Percentiles rank a stretch among this genome's conserved stretches.
Conservation (phyloP, 2,888 invertebrate species). For the Lochmaea crataegi region DNA sequence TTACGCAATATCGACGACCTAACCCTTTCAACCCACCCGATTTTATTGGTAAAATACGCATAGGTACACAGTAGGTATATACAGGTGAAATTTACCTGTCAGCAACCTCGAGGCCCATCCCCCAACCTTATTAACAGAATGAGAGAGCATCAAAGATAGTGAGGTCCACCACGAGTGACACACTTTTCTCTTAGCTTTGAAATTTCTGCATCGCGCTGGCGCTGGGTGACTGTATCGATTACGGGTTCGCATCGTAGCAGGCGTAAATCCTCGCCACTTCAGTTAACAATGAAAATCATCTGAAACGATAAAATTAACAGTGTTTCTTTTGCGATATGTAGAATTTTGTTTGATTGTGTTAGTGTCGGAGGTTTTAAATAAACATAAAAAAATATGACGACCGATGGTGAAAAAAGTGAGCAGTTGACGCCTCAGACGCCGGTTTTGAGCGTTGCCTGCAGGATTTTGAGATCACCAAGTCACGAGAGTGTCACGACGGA, state of each 20-base stretch:
- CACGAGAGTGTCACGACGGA: conserved; percentile 89
- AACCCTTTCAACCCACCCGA: neutral
- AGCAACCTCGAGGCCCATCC: conserved; percentile 19
- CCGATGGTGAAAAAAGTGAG: conserved; percentile 33
- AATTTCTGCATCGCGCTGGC: conserved; percentile 44
- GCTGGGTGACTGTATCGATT: conserved; percentile 51
- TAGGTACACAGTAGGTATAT: neutral
- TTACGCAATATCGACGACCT: neutral
- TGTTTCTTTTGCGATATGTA: conserved; percentile 10
- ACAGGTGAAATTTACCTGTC: conserved; percentile 12
- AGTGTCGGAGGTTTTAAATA: neutral
- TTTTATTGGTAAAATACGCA: neutral
- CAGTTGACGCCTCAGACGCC: conserved; percentile 64
- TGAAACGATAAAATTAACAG: conserved; percentile 20
- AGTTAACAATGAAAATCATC: conserved; percentile 19
- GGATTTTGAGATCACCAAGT: conserved; percentile 81
- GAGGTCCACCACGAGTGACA: conserved; percentile 21
- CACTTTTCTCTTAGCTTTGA: conserved; percentile 23
- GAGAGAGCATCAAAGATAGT: conserved; percentile 11
- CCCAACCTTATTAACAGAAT: neutral
- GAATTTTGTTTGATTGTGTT: neutral
- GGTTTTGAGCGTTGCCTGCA: conserved; percentile 68
- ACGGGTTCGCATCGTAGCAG: conserved; percentile 33
- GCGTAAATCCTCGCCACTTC: conserved; percentile 41
- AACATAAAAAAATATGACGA: conserved; percentile 32